A percentile compares a stretch with the other conserved stretches of the same genome.
phyloP scores from a whole-genome alignment of 2,797 vertebrate genomes.

The Diglossa cyanea region DNA sequence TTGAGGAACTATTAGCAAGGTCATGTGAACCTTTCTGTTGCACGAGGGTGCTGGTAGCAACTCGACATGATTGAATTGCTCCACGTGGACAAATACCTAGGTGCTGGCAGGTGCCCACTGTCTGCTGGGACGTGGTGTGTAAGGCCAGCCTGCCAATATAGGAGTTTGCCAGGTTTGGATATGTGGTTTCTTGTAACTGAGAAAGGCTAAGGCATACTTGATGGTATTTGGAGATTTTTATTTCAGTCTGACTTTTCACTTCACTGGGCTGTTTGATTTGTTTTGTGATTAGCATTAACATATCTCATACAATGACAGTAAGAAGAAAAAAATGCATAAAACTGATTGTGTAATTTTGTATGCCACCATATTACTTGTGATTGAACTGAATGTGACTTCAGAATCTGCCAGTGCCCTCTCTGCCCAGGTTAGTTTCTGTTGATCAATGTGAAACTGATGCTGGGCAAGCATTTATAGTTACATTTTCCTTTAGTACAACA shows the following conservation, averaged over 20 bases:
- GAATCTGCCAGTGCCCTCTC: not conserved
- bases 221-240: not conserved
- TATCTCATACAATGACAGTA: fast-evolving
- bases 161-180: not conserved
- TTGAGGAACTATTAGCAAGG: not conserved
- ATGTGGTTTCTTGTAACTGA: not conserved
- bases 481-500: not conserved
- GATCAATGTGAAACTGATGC: not conserved
- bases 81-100: not conserved
- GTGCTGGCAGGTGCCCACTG: not conserved
- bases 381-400: not conserved
- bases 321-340: not conserved
- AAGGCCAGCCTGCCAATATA: not conserved
- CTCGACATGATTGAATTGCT: not conserved
- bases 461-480: not conserved
- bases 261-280: not conserved
- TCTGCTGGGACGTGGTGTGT: fast-evolving
- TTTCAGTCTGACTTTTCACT: not conserved
- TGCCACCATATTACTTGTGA: not conserved
- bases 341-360: not conserved
- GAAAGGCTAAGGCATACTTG: not conserved
- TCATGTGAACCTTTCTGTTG: not conserved
- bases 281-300: not conserved
- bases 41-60: not conserved
- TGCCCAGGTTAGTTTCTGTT: not conserved